A percentile compares a stretch with the other conserved stretches of the same genome.
These are phyloP conservation scores for Parasteatoda tepidariorum DNA, from an alignment of 1,140 invertebrate genomes.

Conservation along the genomic window DNA sequence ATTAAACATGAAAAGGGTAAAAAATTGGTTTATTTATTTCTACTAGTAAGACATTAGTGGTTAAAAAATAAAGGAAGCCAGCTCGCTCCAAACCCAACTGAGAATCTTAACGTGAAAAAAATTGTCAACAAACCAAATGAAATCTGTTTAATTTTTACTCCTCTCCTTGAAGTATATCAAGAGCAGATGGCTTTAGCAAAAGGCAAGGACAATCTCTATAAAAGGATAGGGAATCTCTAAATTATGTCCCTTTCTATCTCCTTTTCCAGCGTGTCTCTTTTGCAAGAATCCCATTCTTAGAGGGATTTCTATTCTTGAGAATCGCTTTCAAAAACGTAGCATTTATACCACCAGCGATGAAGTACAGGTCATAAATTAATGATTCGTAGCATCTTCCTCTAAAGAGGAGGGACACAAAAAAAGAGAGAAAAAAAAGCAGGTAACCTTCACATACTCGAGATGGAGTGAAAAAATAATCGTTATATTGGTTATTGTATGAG, in stretches of 20 bases:
- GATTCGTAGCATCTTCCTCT: slow-evolving; percentile 7
- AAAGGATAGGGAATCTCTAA: slow-evolving; percentile 41
- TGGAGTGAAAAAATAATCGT: neutral
- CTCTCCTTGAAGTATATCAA: neutral
- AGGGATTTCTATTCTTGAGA: slow-evolving; percentile 19
- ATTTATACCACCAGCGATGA: slow-evolving; percentile 23
- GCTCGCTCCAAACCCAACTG: too few species aligned
- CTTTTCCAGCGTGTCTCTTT: neutral
- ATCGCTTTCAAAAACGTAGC: slow-evolving; percentile 20
- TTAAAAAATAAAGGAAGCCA: too few species aligned
- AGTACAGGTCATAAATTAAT: slow-evolving; percentile 57
- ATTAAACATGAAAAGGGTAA: too few species aligned
- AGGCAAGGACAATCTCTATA: slow-evolving; percentile 26
- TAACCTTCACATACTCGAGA: neutral
- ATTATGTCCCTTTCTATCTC: slow-evolving; percentile 34
- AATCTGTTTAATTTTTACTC: slow-evolving; percentile 38
- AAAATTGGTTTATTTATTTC: too few species aligned
- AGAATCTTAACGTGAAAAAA: too few species aligned
- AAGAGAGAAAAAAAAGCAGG: neutral
- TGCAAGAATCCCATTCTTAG: neutral
- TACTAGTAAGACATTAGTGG: too few species aligned
- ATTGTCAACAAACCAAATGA: too few species aligned
- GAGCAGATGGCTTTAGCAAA: slow-evolving; percentile 28
- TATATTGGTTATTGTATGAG: slow-evolving; percentile 1
- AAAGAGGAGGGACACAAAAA: neutral